These are phyloP conservation scores for Ormia ochracea DNA, from an alignment of 2,888 invertebrate species.

Conservation along the genomic window DNA sequence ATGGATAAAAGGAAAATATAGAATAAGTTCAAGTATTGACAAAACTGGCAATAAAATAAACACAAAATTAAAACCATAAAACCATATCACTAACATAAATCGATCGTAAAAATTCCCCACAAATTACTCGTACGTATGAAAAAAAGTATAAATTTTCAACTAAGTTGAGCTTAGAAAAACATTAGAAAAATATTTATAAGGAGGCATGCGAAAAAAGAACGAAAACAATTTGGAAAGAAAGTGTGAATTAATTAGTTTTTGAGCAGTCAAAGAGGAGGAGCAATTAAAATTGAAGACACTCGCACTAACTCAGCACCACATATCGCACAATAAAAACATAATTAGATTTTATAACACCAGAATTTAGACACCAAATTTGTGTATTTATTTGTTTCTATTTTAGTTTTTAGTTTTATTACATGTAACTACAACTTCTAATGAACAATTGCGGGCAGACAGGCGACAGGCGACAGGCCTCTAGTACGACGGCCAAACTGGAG, in stretches of 20 bases:
- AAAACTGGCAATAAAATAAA: not conserved
- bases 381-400: slow-evolving; percentile 2
- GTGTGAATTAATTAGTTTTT: slow-evolving; percentile 73
- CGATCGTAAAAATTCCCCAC: slow-evolving; percentile 43
- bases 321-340: not conserved
- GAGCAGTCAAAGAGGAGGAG: slow-evolving; percentile 5
- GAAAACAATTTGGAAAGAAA: slow-evolving; percentile 66
- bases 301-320: not conserved
- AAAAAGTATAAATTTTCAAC: not conserved
- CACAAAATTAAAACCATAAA: slow-evolving; percentile 34
- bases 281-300: slow-evolving; percentile 13
- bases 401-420: slow-evolving; percentile 6
- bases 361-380: not conserved
- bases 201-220: not conserved
- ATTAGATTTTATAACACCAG: slow-evolving; percentile 41
- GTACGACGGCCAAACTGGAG: not conserved
- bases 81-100: slow-evolving; percentile 47
- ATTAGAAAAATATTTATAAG: not conserved
- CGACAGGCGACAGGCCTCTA: slow-evolving; percentile 18
- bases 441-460: slow-evolving; percentile 44
- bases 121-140: not conserved
- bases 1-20: not conserved
- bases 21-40: not conserved
- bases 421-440: slow-evolving; percentile 27
- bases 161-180: not conserved